Base-by-base conservation (phyloP, 2,113 vertebrate genomes). In the Ornithorhynchus anatinus region DNA sequence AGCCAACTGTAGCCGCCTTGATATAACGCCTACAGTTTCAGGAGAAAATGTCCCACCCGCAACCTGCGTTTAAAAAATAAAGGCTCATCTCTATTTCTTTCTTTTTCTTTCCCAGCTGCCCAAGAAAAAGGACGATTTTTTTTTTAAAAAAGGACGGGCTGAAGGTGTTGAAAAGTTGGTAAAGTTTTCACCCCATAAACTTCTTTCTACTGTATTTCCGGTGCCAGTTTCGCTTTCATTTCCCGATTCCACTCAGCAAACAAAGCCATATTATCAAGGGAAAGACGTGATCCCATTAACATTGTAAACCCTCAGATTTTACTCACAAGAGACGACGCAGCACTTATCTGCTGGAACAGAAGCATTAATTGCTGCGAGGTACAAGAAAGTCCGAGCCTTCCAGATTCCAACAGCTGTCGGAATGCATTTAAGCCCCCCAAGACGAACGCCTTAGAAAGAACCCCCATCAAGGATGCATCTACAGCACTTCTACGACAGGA, bases 201-300 rank as follows among this genome's bases (percentile, higher is more conserved):
- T 16, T 56, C 71, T 68, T 60, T 81, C 51, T 79, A 22, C 71
- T 40, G 53, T 36, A 51, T 81, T 73, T 80, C 81, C 74, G 77
- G 54, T 76, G 88, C 77, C 84, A 90, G 72, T 23, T 84, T 77
- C 66, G 81, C 82, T 88, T 79, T 82, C 78, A 83, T 79, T 85
- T 88, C 80, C 80, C 83, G 77, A 77, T 84, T 85, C 74, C 47
- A 59, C 75, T 87, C 84, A 80, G 65, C 70, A 72, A 90, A 86
- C 47, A 78, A 63, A 67, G 85, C 76, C 5, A 53, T 88, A 86
- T 86, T 69, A 75, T 81, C 93, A 87, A 81, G 92, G 92, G 94
- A 92, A 76, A 88, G 82, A 79, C 38, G 61, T 77, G 86, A 88
- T 83, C 79, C 93, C 92, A 93, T 94, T 94, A 94, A 84, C 65